Base-by-base conservation (phyloP, 2,797 vertebrate species). In the Antennarius maculatus region DNA sequence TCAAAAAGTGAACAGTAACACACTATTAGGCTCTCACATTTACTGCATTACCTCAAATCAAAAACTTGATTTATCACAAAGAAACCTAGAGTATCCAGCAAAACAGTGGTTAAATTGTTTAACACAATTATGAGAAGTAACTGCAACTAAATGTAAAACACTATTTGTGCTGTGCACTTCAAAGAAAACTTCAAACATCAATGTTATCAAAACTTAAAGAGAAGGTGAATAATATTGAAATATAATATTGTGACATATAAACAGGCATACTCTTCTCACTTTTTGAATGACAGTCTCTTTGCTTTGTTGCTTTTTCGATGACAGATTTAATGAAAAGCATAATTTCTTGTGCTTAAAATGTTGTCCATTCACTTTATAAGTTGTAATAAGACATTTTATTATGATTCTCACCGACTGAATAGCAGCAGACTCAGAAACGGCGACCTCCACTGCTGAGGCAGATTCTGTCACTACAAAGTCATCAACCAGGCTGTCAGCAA, bases 381-480 rank as follows among this genome's bases (percentile, higher is more conserved):
- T 3, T 34, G 5, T 34, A 0, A 15, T 18, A 23, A 41, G 45
- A 0, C 11, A 46, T 37, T 39, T 4, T 49, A 31, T 16, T 42
- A 16, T 7, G 0, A n/a, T 43, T 46, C 61, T 84, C 60, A 92
- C 91, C 84, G 79, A 66, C 59, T 81, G 37, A 6, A 46, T 50
- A 61, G 37, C 70, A 29, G 61, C 48, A 31, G 79, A 66, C 53
- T 84, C 76, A 2, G 78, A 67, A 10, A 82, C 71, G 54, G 76
- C 74, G 1, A 60, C 76, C 29, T 89, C 77, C 16, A 74, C 82
- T 9, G 76, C 82, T 15, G 69, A 34, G 10, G 71, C 76, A 4
- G 83, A 76, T 50, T 86, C 88, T 39, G 86, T 88, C 64, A 80
- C 63, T 12, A 84, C 82, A 53, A 81, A 87, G 72, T 91, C 86